These are phyloP conservation scores for Myodes glareolus DNA, from an alignment of 2,113 vertebrate genomes.

Conservation along the genomic window DNA sequence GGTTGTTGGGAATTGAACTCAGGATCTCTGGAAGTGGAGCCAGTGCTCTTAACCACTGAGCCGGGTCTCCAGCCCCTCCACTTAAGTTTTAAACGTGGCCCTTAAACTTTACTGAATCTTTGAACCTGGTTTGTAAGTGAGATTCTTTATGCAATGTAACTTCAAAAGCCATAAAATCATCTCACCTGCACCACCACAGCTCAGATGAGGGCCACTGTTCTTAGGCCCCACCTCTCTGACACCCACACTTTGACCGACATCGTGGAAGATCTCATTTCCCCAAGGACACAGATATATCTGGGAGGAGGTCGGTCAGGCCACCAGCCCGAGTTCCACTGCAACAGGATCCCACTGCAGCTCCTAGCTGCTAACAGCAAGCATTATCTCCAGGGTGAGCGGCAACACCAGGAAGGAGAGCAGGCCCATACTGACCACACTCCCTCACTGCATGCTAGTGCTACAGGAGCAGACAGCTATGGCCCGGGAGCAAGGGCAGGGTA, in stretches of 20 bases:
- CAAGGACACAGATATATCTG: not conserved
- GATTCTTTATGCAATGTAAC: not conserved
- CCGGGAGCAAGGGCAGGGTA: not conserved
- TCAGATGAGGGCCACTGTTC: not conserved
- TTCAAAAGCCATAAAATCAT: not conserved
- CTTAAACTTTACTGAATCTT: not conserved
- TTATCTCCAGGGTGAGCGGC: not conserved
- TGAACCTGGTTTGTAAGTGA: not conserved
- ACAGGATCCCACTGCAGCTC: not conserved
- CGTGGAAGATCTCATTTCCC: not conserved
- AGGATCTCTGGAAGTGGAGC: too few relatives aligned
- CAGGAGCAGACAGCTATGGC: not conserved
- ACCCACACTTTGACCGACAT: not conserved
- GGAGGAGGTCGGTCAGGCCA: not conserved
- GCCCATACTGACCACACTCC: not conserved
- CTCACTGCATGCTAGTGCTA: not conserved
- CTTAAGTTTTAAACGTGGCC: not conserved
- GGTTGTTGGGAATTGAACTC: too few relatives aligned
- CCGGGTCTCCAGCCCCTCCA: too few relatives aligned
- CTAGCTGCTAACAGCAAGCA: not conserved
- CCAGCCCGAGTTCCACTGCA: not conserved
- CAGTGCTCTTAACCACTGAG: too few relatives aligned
- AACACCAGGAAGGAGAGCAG: not conserved
- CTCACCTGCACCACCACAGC: not conserved
- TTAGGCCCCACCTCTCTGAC: not conserved